phyloP scores from a whole-genome alignment of 2,888 invertebrate species.

The Netelia melanura region DNA sequence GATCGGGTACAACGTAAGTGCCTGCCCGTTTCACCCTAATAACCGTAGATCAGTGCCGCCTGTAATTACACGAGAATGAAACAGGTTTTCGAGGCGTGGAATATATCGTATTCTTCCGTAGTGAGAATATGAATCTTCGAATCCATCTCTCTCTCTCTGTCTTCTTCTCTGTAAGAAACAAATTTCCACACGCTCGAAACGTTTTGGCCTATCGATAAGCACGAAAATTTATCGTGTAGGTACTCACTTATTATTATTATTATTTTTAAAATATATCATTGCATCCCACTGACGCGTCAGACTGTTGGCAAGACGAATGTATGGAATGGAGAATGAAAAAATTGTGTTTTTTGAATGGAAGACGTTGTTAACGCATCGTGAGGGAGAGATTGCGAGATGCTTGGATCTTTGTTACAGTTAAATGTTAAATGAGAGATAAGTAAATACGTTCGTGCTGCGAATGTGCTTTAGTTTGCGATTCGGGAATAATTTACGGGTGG shows the following conservation, averaged over 20 bases:
- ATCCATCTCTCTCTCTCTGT: neutral
- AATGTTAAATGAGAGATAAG: neutral
- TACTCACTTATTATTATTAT: neutral
- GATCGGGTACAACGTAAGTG: slow-evolving; percentile 40
- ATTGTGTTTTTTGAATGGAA: too few species aligned
- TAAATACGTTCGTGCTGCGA: neutral
- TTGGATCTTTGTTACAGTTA: neutral
- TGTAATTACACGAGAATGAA: slow-evolving; percentile 64
- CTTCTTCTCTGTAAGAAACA: slow-evolving; percentile 12
- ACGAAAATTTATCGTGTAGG: slow-evolving; percentile 18
- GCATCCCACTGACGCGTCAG: neutral
- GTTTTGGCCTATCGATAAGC: neutral
- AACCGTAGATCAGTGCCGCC: slow-evolving; percentile 56
- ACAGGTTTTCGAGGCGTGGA: slow-evolving; percentile 44
- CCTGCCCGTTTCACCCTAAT: slow-evolving; percentile 59
- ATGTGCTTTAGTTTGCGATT: slow-evolving; percentile 32
- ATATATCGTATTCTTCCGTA: slow-evolving; percentile 32
- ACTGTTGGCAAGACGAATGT: neutral
- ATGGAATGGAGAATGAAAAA: too few species aligned
- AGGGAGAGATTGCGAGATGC: neutral
- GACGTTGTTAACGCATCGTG: too few species aligned
- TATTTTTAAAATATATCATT: slow-evolving; percentile 9
- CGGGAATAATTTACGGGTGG: slow-evolving; percentile 57
- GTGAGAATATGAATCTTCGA: slow-evolving; percentile 45
- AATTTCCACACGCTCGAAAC: slow-evolving; percentile 46